Evolutionary conservation across 2,888 invertebrate genomes (phyloP).

Genomic region (Papilio demoleus): DNA sequence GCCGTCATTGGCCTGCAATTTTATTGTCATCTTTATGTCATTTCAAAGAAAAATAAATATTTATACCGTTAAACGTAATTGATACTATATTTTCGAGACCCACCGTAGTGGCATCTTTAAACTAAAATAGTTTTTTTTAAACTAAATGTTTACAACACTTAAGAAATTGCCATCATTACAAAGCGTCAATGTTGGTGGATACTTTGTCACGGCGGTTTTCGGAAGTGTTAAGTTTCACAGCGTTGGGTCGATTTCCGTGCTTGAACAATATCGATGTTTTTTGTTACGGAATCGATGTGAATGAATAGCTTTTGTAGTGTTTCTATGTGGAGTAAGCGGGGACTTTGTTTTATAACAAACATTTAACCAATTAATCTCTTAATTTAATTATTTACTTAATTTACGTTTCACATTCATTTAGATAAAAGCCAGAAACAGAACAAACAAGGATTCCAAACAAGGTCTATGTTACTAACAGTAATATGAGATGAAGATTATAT

Average conservation of each 20-base stretch:
- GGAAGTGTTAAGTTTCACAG: slow-evolving; percentile 30
- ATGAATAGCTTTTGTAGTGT: slow-evolving; percentile 12
- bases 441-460: too few species aligned
- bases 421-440: too few species aligned
- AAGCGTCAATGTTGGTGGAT: background rate
- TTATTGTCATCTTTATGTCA: background rate
- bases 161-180: slow-evolving; percentile 10
- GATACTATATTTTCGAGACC: background rate
- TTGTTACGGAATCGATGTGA: background rate
- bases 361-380: too few species aligned
- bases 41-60: too few species aligned
- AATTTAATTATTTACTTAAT: too few species aligned
- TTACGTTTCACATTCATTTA: too few species aligned
- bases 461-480: too few species aligned
- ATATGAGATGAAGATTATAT: too few species aligned
- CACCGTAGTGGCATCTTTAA: background rate
- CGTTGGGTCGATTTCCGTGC: slow-evolving; percentile 30
- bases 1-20: slow-evolving; percentile 75
- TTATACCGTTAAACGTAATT: too few species aligned
- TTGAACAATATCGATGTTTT: slow-evolving; percentile 25
- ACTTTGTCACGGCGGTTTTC: slow-evolving; percentile 11
- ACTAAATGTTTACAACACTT: too few species aligned
- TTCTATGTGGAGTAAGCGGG: slow-evolving; percentile 2
- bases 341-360: background rate
- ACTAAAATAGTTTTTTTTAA: too few species aligned